Base-by-base conservation (phyloP, 2,797 vertebrate genomes). In the Siniperca undulata region DNA sequence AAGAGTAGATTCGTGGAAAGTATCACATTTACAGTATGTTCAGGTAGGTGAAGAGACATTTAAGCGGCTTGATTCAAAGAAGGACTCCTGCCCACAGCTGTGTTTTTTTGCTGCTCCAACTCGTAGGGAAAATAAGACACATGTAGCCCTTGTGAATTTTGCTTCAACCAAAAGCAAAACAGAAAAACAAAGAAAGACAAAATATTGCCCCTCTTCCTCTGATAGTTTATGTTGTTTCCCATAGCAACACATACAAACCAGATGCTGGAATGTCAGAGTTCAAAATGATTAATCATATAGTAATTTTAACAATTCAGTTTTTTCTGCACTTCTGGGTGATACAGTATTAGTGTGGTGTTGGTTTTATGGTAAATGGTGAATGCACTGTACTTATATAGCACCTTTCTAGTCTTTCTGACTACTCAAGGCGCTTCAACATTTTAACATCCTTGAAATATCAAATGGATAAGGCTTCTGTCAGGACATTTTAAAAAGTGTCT, bases 371-470 rank as follows among this genome's bases (percentile, higher is more conserved):
- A 27, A 27, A 27, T 27, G 27, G 27, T 27, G 2, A 27, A 27
- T 27, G 27, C 2, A 27, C 27, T 27, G 27, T 27, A 27, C 27
- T 27, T 27, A 27, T 2, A 27, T 27, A 27, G 27, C 27, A 27
- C 27, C 27, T 27, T 27, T 27, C 27, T 27, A 27, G 27, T 27
- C 27, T 27, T 27, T 27, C 27, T 27, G 27, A 27, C 27, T 27
- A 27, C 27, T 27, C 27, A 27, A 27, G 27, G 27, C 2, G 2
- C 27, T 27, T 27, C 27, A 27, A 27, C 27, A 27, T 27, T 27
- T 78, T 69, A 56, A 19, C 62, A 77, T 67, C 70, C 61, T 66
- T 82, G 59, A 78, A 83, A 82, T 50, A 59, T 6, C 34, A 78
- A 78, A 79, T 34, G 67, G 48, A 67, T 46, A 1, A 34, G 19